Percentiles rank a stretch among this genome's conserved stretches.
These are phyloP conservation scores for Onychomys torridus DNA, from an alignment of 2,797 vertebrate species.

Conservation along the genomic window DNA sequence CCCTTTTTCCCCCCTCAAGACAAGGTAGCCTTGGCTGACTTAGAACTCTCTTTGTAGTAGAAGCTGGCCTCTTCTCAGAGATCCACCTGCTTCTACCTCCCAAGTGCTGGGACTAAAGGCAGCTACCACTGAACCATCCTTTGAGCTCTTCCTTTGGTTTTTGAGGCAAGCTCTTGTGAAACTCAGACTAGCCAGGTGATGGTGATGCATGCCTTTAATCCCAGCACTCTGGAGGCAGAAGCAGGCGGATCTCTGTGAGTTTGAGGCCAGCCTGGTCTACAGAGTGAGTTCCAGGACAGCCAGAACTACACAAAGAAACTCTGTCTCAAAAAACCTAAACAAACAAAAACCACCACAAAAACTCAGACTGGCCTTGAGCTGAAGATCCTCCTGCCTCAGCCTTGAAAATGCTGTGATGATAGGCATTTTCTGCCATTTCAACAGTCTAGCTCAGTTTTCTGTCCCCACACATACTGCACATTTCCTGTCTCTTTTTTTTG, in stretches of 20 bases:
- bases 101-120: background rate
- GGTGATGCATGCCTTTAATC: too few relatives aligned
- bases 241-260: too few relatives aligned
- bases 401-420: background rate
- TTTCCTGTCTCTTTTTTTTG: background rate
- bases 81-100: background rate
- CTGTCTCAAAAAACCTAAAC: too few relatives aligned
- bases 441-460: background rate
- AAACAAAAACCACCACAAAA: background rate
- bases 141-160: background rate
- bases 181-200: background rate
- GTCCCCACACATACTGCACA: background rate
- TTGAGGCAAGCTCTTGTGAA: background rate
- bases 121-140: background rate
- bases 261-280: too few relatives aligned
- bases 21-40: background rate
- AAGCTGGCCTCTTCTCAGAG: background rate
- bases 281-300: too few relatives aligned
- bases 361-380: background rate
- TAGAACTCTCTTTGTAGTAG: background rate
- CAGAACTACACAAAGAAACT: too few relatives aligned
- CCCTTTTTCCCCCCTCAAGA: background rate
- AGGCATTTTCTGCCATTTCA: background rate
- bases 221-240: too few relatives aligned
- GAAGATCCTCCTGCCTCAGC: background rate